Evolutionary conservation across 1,140 invertebrate genomes (phyloP), one percentile per base, ranked within the genome.

Genomic region (Gyrodactylus bullatarudis): DNA sequence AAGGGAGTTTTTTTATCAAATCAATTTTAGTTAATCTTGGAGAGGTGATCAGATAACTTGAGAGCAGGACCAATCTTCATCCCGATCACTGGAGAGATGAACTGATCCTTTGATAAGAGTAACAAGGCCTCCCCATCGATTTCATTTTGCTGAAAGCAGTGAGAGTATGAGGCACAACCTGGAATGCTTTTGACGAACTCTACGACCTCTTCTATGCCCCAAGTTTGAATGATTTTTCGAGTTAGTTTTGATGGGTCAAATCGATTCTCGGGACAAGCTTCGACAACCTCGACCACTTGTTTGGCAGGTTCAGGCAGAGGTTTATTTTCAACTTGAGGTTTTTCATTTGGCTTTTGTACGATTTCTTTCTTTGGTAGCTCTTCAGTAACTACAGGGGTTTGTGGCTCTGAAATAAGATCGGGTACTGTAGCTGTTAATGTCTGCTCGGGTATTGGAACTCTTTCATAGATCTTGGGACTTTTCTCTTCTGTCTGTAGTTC

Each of bases 71-170:
- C 91, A 0, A 95, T 83, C 78, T 93, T 93, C 84, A 95, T 93
- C 27, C 86, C 87, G 85, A 96, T 91, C 1, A 89, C 88, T 26
- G 87, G 87, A 23, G 21, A 20, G 83, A 94, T 92, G 16, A 96
- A 81, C 81, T 96, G 90, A 78, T 94, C 89, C 75, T 90, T 89
- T 78, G 91, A 90, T n/a, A 95, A 85, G 69, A 95, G 82, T 83
- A 94, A 85, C 23, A 96, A 79, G 1, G 91, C 91, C 78, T 94
- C 89, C 0, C 91, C 91, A 78, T 95, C 91, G 75, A 96, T 94
- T 81, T 95, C 91, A 78, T 95, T 90, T 72, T 88, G 86, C 0
- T 87, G 85, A 82, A 96, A 96, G 79, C 94, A 91, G 78, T 94
- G 89, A 0, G 89, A 91, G 78, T 94, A 94, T 76, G 89, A 87